Conservation (phyloP, 2,797 vertebrate genomes). For the Trematomus bernacchii region DNA sequence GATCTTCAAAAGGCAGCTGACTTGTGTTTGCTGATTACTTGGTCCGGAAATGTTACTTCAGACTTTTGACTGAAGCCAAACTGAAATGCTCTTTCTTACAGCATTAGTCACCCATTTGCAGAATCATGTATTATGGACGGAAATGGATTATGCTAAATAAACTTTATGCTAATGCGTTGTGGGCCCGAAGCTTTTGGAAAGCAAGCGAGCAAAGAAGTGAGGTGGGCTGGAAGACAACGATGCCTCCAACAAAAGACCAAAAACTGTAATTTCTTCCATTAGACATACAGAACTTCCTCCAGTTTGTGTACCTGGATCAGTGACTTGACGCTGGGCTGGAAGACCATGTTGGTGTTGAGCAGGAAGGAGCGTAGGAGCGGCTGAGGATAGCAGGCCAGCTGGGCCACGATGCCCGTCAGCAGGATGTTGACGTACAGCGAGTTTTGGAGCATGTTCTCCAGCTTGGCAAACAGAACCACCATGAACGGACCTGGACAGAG, state of each 20-base stretch:
- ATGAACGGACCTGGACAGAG: constrained; percentile 92
- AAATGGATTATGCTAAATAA: constrained; percentile 15
- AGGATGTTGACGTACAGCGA: constrained; percentile 97
- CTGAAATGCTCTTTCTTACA: neutral
- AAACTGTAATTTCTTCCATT: neutral
- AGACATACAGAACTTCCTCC: neutral
- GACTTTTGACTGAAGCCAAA: neutral
- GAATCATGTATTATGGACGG: neutral
- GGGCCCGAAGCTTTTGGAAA: constrained; percentile 38
- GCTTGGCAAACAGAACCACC: constrained; percentile 93
- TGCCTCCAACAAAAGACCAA: constrained; percentile 6
- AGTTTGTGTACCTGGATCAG: constrained; percentile 91
- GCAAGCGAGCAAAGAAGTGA: constrained; percentile 37
- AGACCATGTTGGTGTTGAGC: constrained; percentile 99
- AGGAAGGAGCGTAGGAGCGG: constrained; percentile 98
- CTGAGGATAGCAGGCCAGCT: constrained; percentile 96
- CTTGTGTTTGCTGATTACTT: neutral
- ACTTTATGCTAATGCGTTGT: constrained; percentile 26
- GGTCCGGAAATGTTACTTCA: neutral
- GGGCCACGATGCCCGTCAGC: constrained; percentile 95
- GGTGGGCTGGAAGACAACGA: constrained; percentile 45
- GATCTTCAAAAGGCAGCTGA: neutral
- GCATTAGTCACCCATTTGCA: neutral
- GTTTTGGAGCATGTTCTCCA: constrained; percentile 98
- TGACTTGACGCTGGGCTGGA: constrained; percentile 98